Base-by-base conservation (phyloP, 2,888 invertebrate species). In the Charanyca ferruginea region DNA sequence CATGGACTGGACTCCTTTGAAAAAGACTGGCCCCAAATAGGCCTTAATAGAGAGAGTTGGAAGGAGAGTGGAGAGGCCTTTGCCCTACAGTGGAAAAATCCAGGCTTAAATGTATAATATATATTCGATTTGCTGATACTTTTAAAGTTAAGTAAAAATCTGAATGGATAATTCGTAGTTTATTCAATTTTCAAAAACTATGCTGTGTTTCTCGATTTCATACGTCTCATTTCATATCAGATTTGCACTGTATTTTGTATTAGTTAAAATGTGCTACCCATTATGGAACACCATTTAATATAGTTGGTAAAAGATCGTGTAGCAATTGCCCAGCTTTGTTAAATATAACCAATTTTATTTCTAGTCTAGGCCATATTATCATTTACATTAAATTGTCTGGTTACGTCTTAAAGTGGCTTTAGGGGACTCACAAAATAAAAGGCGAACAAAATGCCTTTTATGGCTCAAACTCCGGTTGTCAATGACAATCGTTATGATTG, bases 381-480 rank as follows among this genome's bases (percentile, higher is more conserved):
- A 54, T 74, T 38, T 18, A 44, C 22, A 38, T 66, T 44, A 54
- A 44, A 54, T 53, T 38, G 28, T 42, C 74, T 66, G 41, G 35
- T 51, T 41, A 49, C 11, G 9, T 32, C 18, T 38, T 23, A 41
- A 54, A 67, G 32, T 42, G 51, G 45, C 45, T n/a, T 22, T 55
- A 52, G 23, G 25, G 18, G 41, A 35, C 18, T 51, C 41, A 32
- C 20, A 48, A 32, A 54, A 54, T 47, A 71, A 68, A 68, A 25
- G 38, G 41, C 58, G 44, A 32, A 49, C 32, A 59, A 59, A 70
- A 70, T 60, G 77, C 44, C 44, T 60, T 78, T 74, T 65, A 73
- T 61, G 45, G 20, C 35, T 35, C 9, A 16, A 42, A 53, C 35
- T 51, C 47, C 25, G 38, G 18, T 61, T 47, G 38, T 61, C 55